Base-by-base conservation (phyloP, 2,113 vertebrate species). In the Zosterops hypoxanthus region DNA sequence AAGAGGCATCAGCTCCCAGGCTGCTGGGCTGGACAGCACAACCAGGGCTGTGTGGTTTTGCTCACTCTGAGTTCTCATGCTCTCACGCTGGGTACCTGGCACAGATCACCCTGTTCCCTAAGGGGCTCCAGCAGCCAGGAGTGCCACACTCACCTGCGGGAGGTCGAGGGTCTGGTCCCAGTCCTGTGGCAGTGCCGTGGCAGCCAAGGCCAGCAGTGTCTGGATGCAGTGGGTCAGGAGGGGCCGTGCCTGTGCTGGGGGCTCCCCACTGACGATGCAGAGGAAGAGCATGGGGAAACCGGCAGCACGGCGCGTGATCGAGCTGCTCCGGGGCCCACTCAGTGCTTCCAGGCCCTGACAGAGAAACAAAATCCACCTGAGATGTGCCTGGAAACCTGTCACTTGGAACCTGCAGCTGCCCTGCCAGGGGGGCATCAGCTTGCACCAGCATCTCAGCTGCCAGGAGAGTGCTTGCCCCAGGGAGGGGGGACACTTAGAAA, bases 81-180 rank as follows among this genome's bases (percentile, higher is more conserved):
- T 76, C 42, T 53, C 4, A 3, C 1, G 1, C 61, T 17, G 23
- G 25, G 29, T 16, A 63, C 14, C 39, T 9, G 0, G 3, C 9
- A 21, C 26, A 55, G 55, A 39, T 17, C 33, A 47, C n/a, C 16
- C 70, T n/a, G 16, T 28, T 33, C 22, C 66, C 73, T 59, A 3
- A 17, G 2, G 1, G 4, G 39, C 24, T 57, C 6, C 28, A 36
- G 77, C 26, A 28, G n/a, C 8, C 36, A 34, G 60, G 25, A 69
- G 36, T 0, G 0, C 42, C 2, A 1, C 3, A 1, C 90, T 90
- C 72, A 99, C 99, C 98, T 99, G 99, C 0, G 99, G 98, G 70
- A 99, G 97, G 96, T 99, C 99, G 3, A 98, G 92, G 1, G 98
- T 99, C 96, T 99, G 98, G 96, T 99, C 98, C 98, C 98, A 99